phyloP scores from a whole-genome alignment of 92 coral and sea anemone genomes.

The Micromussa lordhowensis region DNA sequence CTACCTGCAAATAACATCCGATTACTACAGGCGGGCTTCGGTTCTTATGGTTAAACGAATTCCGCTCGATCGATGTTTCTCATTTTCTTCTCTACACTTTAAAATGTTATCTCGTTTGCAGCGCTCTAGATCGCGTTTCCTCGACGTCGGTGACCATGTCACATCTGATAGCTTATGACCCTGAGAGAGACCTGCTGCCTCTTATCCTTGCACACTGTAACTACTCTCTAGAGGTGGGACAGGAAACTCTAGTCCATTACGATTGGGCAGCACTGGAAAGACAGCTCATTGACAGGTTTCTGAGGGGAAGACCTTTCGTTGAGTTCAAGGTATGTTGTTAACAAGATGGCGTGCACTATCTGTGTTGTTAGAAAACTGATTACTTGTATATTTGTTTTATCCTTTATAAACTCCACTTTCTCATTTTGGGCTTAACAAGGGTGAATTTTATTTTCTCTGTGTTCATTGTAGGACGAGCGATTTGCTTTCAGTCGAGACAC shows the following conservation, averaged over 20 bases:
- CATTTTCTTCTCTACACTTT: background rate
- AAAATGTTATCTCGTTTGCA: background rate
- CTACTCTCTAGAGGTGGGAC: slow-evolving; percentile 86
- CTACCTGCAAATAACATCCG: background rate
- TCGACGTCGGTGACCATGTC: slow-evolving; percentile 71
- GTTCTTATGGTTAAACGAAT: background rate
- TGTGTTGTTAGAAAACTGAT: too few species aligned
- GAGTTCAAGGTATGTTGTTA: slow-evolving; percentile 68
- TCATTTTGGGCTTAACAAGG: background rate
- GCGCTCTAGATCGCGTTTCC: slow-evolving; percentile 61
- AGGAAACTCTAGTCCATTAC: slow-evolving; percentile 84
- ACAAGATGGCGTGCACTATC: background rate
- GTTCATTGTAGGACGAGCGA: slow-evolving; percentile 57
- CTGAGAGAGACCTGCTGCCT: slow-evolving; percentile 81
- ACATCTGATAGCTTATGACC: slow-evolving; percentile 80
- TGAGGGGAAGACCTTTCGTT: slow-evolving; percentile 72
- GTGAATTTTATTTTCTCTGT: background rate
- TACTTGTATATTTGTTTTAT: background rate
- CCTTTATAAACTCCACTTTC: background rate
- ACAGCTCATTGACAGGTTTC: slow-evolving; percentile 83
- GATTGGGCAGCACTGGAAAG: slow-evolving; percentile 83
- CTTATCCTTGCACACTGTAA: slow-evolving; percentile 81
- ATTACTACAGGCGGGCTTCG: background rate
- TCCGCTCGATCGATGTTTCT: background rate
- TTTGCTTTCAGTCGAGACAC: slow-evolving; percentile 76